phyloP scores from a whole-genome alignment of 2,113 vertebrate species.

The Toxotes chatareus region DNA sequence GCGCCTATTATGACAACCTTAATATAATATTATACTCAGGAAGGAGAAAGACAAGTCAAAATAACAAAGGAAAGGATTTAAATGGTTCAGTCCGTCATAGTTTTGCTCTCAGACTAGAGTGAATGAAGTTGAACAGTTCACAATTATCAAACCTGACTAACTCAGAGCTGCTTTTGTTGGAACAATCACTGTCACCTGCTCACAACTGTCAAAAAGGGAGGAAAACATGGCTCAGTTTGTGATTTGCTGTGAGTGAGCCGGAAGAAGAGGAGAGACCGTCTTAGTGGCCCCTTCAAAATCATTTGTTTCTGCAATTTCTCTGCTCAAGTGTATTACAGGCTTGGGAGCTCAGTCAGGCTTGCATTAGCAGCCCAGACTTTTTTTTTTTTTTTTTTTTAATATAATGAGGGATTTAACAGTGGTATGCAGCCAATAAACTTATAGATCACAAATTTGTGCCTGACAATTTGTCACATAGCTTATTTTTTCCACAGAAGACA shows the following conservation, averaged over 20 bases:
- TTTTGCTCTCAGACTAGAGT: neutral
- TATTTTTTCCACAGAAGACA: neutral
- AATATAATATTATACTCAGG: neutral
- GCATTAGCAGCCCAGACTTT: neutral
- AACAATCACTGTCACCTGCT: slow-evolving; percentile 12
- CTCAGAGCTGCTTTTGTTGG: neutral
- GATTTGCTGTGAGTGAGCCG: neutral
- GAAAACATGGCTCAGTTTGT: slow-evolving; percentile 9
- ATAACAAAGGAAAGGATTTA: neutral
- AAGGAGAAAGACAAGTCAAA: neutral
- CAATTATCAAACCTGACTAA: neutral
- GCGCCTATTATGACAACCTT: neutral
- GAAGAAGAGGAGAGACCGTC: neutral
- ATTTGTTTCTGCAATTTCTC: neutral
- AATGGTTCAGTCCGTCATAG: neutral
- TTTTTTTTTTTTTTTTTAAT: neutral
- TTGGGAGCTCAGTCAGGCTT: neutral
- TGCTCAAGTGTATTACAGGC: neutral
- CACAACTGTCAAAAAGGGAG: neutral
- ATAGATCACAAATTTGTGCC: neutral
- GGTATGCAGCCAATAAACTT: neutral
- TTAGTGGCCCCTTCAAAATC: neutral
- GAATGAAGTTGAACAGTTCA: neutral
- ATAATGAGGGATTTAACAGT: neutral
- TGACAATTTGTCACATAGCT: neutral